Evolutionary conservation across 2,888 invertebrate species (phyloP), one percentile per base, ranked within the genome.

Genomic region (Pristionchus mayeri): DNA sequence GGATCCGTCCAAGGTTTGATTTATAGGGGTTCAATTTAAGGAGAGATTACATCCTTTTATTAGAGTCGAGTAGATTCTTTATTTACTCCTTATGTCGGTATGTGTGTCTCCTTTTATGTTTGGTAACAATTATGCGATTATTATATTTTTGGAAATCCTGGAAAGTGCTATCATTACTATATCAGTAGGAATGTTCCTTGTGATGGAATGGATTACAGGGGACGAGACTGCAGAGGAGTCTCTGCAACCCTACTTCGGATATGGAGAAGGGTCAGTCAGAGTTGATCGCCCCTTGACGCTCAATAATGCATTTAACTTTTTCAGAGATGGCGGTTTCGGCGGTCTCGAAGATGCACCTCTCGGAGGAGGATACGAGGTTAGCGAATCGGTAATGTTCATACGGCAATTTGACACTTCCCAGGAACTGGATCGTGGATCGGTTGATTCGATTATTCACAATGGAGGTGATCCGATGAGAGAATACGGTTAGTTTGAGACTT

Each of bases 201-300:
- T 9, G 44, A 44, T 13, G 44, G 44, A 44, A 13, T 44, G 13
- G 44, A n/a, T 37, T 78, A 30, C 30, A 82, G 81, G 48, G 9
- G 52, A 30, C 40, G 81, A 82, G 48, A 52, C 60, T 24, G 81
- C 30, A 21, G 63, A 82, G n/a, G 63, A 63, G 30, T 40, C 30
- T 2, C 63, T 82, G 44, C 81, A 82, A 40, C 81, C 81, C 7
- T 82, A 82, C 81, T 82, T 82, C 63, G 48, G 48, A 48, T 82
- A 63, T 34, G 81, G 81, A 60, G 81, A 82, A 37, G 81, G 81
- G 81, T 82, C 21, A 44, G 81, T 13, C 13, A 48, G 27, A 18
- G 40, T 75, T 50, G 76, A 78, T 50, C 9, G n/a, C 44, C 44
- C 13, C 44, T 13, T 9, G 44, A 9, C 21, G 50, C 21, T 7